Evolutionary conservation across 35 echinoderm and acorn worm species (phyloP).

Genomic region (Amphiura filiformis): DNA sequence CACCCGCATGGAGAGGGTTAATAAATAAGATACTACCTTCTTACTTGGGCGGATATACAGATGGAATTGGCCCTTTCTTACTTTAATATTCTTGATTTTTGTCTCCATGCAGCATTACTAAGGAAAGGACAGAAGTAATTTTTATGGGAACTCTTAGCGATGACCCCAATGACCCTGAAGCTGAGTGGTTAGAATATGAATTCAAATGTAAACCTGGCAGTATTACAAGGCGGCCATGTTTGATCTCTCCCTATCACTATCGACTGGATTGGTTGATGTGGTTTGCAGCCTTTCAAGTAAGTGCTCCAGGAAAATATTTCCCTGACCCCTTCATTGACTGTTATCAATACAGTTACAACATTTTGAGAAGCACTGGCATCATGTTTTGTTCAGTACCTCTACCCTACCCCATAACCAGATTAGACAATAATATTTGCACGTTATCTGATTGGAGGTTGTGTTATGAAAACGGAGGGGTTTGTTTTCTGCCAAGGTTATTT

Average conservation of each 20-base stretch:
- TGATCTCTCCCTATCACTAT: constrained; percentile 97
- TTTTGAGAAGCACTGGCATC: too few relatives aligned
- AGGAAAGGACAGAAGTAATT: constrained; percentile 87
- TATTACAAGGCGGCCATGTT: constrained; percentile 72
- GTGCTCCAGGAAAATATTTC: background rate
- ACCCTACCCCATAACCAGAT: background rate
- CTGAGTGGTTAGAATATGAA: constrained; percentile 95
- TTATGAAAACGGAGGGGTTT: background rate
- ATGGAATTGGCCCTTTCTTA: too few relatives aligned
- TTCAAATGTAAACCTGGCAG: constrained; percentile 95
- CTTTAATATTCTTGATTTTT: too few relatives aligned
- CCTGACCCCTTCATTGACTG: background rate
- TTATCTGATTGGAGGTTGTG: background rate
- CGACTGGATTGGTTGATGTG: constrained; percentile 95
- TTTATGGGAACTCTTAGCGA: constrained; percentile 67
- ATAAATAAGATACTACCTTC: too few relatives aligned
- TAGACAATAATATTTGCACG: background rate
- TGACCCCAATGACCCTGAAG: constrained; percentile 63
- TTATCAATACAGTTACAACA: too few relatives aligned
- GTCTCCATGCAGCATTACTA: too few relatives aligned
- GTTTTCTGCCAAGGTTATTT: too few relatives aligned
- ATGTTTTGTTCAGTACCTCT: too few relatives aligned
- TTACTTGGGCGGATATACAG: too few relatives aligned
- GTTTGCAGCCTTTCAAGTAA: constrained; percentile 97
- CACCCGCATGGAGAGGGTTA: too few relatives aligned